phyloP scores from a whole-genome alignment of 2,113 vertebrate genomes.

The Takifugu flavidus region DNA sequence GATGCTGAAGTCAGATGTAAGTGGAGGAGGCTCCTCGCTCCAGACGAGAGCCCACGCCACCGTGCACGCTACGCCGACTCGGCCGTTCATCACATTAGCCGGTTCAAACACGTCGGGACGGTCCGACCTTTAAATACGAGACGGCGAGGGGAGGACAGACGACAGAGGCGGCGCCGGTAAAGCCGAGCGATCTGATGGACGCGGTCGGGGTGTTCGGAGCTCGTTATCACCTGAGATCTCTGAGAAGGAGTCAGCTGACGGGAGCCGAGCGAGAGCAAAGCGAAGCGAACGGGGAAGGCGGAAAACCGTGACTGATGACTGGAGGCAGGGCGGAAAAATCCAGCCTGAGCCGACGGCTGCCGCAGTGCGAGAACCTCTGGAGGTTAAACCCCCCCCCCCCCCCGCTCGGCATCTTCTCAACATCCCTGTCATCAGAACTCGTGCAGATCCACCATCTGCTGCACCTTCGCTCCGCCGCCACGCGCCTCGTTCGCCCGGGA shows the following conservation, averaged over 20 bases:
- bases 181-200: no score
- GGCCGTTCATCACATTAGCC: slow-evolving; percentile 46
- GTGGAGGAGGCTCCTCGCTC: no score
- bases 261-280: neutral
- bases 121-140: slow-evolving; percentile 45
- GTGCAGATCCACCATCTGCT: slow-evolving; percentile 64
- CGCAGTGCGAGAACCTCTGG: slow-evolving; percentile 58
- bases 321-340: slow-evolving; percentile 15
- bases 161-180: neutral
- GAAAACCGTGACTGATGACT: slow-evolving; percentile 25
- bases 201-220: no score
- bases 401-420: slow-evolving; percentile 66
- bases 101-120: slow-evolving; percentile 8
- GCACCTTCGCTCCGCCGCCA: slow-evolving; percentile 38
- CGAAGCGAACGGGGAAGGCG: slow-evolving; percentile 5
- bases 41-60: no score
- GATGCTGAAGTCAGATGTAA: no score
- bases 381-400: slow-evolving; percentile 69
- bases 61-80: slow-evolving; percentile 24
- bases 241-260: neutral
- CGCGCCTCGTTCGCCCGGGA: slow-evolving; percentile 32
- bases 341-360: slow-evolving; percentile 38
- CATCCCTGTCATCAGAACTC: slow-evolving; percentile 55
- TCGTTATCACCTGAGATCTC: no score
- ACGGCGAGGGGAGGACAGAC: neutral